These are phyloP conservation scores for Nymphalis polychloros DNA, from an alignment of 2,888 invertebrate species.

Conservation along the genomic window DNA sequence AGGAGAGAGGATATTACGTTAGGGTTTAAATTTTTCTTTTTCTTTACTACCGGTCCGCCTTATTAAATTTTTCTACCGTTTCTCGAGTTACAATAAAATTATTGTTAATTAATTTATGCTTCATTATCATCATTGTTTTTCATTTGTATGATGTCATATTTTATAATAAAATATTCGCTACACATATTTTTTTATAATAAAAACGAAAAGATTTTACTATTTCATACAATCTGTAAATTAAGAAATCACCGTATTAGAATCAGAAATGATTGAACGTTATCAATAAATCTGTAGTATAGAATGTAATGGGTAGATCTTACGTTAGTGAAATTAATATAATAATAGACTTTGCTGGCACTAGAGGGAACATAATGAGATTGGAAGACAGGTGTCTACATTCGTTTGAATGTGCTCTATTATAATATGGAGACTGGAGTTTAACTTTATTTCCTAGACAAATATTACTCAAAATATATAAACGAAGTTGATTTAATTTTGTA, in stretches of 20 bases:
- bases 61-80: background rate
- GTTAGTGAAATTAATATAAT: conserved; percentile 32
- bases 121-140: too few relatives aligned
- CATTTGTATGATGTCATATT: background rate
- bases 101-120: too few relatives aligned
- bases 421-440: conserved; percentile 6
- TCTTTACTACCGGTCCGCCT: background rate
- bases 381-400: conserved; percentile 66
- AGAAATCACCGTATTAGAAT: background rate
- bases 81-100: too few relatives aligned
- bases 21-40: background rate
- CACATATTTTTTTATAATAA: too few relatives aligned
- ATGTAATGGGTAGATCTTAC: conserved; percentile 25
- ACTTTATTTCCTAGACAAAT: background rate
- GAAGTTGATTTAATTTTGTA: too few relatives aligned
- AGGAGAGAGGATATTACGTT: background rate
- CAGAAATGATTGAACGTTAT: too few relatives aligned
- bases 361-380: conserved; percentile 52
- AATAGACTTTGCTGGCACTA: conserved; percentile 38
- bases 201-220: background rate
- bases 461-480: background rate
- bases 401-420: conserved; percentile 56
- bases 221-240: too few relatives aligned
- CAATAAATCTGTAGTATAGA: too few relatives aligned
- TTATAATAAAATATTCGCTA: too few relatives aligned